These are phyloP conservation scores for Hippopotamus amphibius DNA, from an alignment of 2,113 vertebrate species.

Conservation along the genomic window DNA sequence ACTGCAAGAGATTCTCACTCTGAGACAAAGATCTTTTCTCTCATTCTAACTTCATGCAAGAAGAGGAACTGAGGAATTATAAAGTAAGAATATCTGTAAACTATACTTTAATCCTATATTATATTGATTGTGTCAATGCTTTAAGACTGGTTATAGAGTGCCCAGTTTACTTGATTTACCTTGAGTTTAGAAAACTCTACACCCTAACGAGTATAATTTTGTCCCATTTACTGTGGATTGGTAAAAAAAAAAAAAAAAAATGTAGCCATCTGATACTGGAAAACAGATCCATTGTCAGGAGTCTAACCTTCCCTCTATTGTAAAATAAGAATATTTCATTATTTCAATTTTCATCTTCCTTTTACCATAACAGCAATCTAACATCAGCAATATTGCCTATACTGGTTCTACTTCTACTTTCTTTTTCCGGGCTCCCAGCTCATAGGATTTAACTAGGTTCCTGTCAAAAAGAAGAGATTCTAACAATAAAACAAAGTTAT, in stretches of 20 bases:
- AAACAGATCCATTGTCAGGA: neutral
- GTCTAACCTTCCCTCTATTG: neutral
- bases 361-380: neutral
- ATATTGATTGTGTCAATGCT: neutral
- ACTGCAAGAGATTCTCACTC: neutral
- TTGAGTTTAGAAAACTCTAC: slow-evolving; percentile 1
- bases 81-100: neutral
- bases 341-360: neutral
- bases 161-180: neutral
- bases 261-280: neutral
- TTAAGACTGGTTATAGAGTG: neutral
- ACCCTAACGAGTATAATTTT: neutral
- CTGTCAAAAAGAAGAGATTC: slow-evolving; percentile 30
- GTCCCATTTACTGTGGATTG: neutral
- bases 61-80: neutral
- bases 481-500: slow-evolving; percentile 42
- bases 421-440: neutral
- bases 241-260: neutral
- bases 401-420: neutral
- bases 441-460: neutral
- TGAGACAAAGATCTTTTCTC: neutral
- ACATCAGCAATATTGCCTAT: neutral
- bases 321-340: slow-evolving; percentile 36
- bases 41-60: neutral
- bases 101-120: neutral